A percentile compares a stretch with the other conserved stretches of the same genome.
Conservation (phyloP, 2,797 vertebrate species). For the Darevskia mixta region DNA sequence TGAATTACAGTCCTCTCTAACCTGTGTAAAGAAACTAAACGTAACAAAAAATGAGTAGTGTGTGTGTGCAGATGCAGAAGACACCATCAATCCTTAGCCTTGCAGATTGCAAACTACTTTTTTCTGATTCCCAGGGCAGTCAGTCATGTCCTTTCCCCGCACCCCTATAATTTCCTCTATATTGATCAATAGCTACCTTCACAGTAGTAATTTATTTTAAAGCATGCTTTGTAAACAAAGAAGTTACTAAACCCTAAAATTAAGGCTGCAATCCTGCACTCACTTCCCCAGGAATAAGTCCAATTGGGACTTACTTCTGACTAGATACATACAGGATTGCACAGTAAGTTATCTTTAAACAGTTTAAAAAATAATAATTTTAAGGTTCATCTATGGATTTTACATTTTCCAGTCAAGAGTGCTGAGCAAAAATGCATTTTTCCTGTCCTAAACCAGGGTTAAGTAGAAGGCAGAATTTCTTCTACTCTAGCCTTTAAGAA, state of each 20-base stretch:
- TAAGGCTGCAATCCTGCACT: neutral
- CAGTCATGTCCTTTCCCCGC: too few relatives aligned
- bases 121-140: too few relatives aligned
- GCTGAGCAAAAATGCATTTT: neutral
- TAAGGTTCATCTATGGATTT: conserved; percentile 56
- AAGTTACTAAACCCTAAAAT: conserved; percentile 31
- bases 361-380: conserved; percentile 16
- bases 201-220: conserved; percentile 61
- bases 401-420: conserved; percentile 40
- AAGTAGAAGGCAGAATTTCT: conserved; percentile 66
- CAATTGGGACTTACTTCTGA: neutral
- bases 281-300: neutral
- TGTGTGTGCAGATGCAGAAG: too few relatives aligned
- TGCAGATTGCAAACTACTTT: too few relatives aligned
- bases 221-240: conserved; percentile 59
- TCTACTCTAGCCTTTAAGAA: conserved; percentile 63
- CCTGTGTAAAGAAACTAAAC: too few relatives aligned
- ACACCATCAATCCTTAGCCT: too few relatives aligned
- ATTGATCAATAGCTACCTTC: conserved; percentile 36
- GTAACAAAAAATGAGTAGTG: too few relatives aligned
- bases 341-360: neutral
- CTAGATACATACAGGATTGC: neutral
- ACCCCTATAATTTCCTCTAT: conserved; percentile 33
- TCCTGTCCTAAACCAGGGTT: conserved; percentile 16
- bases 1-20: too few relatives aligned